Percentiles rank a stretch among this genome's conserved stretches.
phyloP scores from a whole-genome alignment of 2,888 invertebrate genomes.

The Epirrhoe alternata region DNA sequence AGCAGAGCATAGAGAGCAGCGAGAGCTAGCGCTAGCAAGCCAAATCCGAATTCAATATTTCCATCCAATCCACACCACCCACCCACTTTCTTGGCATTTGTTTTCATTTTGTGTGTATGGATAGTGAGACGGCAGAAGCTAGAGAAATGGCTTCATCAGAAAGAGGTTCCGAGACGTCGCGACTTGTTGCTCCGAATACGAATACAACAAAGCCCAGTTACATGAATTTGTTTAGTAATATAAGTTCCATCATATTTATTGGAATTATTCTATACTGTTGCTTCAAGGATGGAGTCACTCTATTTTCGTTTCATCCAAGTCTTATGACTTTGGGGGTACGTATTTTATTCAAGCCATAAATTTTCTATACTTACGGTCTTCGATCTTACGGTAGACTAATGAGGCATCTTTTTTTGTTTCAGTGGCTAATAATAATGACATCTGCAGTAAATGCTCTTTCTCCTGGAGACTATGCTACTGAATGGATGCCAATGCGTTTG shows the following conservation, averaged over 20 bases:
- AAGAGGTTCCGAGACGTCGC: conserved; percentile 68
- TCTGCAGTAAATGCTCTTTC: conserved; percentile 78
- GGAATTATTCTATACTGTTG: conserved; percentile 70
- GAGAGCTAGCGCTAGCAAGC: too few species aligned
- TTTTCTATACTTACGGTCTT: too few species aligned
- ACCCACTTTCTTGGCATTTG: not conserved
- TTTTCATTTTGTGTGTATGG: conserved; percentile 46
- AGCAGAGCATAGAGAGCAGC: too few species aligned
- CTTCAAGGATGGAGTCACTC: conserved; percentile 63
- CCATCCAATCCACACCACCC: too few species aligned
- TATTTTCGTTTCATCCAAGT: conserved; percentile 80
- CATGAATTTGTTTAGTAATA: conserved; percentile 70
- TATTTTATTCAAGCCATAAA: too few species aligned
- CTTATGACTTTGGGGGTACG: conserved; percentile 80
- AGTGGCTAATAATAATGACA: conserved; percentile 81
- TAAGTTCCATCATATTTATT: conserved; percentile 66
- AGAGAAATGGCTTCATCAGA: conserved; percentile 64
- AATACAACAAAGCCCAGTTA: conserved; percentile 64
- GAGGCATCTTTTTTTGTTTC: conserved; percentile 47
- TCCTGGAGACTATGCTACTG: conserved; percentile 80
- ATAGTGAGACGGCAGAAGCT: conserved; percentile 42
- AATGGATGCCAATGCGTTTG: conserved; percentile 80
- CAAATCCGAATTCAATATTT: too few species aligned
- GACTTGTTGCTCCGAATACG: conserved; percentile 63
- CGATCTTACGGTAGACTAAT: too few species aligned